Evolutionary conservation across 2,888 invertebrate species (phyloP).

Genomic region (Scaptomyza caliginosa): DNA sequence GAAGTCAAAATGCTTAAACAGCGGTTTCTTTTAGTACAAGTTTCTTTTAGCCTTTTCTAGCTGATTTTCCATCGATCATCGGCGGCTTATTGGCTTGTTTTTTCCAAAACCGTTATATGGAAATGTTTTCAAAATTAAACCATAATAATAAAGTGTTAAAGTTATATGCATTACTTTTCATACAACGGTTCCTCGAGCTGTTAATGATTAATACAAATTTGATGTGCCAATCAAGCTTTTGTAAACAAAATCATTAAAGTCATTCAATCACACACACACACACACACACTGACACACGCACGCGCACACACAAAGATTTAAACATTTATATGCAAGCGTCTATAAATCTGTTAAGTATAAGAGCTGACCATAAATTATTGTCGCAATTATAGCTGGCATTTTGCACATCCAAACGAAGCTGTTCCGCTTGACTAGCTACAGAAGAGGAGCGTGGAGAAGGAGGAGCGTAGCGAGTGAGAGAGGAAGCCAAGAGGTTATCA

Average conservation of each 20-base stretch:
- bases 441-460: slow-evolving; percentile 1
- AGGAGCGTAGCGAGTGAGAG: neutral
- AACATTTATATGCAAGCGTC: slow-evolving; percentile 13
- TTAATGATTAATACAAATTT: slow-evolving; percentile 28
- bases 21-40: no score
- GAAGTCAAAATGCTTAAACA: no score
- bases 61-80: no score
- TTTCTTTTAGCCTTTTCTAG: no score
- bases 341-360: slow-evolving; percentile 57
- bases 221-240: slow-evolving; percentile 29
- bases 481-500: slow-evolving; percentile 67
- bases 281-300: slow-evolving; percentile 17
- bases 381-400: slow-evolving; percentile 69
- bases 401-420: slow-evolving; percentile 59
- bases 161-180: slow-evolving; percentile 15
- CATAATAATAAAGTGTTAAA: no score
- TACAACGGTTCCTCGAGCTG: neutral
- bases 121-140: no score
- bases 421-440: slow-evolving; percentile 48
- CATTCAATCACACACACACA: slow-evolving; percentile 27
- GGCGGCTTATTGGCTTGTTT: no score
- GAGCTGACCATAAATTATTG: slow-evolving; percentile 64
- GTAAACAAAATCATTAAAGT: slow-evolving; percentile 68
- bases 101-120: no score
- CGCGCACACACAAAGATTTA: neutral